Evolutionary conservation across 2,888 invertebrate species (phyloP).

Genomic region (Alcis repandata): DNA sequence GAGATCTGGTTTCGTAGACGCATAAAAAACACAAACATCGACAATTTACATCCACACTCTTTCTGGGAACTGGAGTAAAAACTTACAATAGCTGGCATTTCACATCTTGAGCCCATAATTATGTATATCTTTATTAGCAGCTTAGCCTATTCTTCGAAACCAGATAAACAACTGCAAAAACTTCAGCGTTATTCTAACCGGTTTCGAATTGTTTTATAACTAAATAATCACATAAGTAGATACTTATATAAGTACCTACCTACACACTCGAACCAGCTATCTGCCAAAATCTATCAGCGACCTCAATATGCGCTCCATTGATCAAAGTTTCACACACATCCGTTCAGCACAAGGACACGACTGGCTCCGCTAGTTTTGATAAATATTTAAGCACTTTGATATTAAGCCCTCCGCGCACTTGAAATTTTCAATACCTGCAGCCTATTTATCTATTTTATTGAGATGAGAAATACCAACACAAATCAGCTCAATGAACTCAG

Average conservation of each 20-base stretch:
- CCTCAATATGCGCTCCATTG: conserved; percentile 45
- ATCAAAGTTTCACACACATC: conserved; percentile 44
- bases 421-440: neutral
- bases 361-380: conserved; percentile 32
- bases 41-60: too few relatives aligned
- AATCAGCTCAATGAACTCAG: too few relatives aligned
- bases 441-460: too few relatives aligned
- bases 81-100: too few relatives aligned
- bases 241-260: conserved; percentile 2
- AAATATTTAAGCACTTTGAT: conserved; percentile 15
- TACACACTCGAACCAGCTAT: conserved; percentile 7
- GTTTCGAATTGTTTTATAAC: neutral
- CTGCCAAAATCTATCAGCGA: conserved; percentile 20
- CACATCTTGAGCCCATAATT: neutral
- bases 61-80: too few relatives aligned
- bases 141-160: neutral
- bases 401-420: conserved; percentile 10
- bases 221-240: too few relatives aligned
- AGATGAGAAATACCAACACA: too few relatives aligned
- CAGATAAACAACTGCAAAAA: neutral
- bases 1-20: too few relatives aligned
- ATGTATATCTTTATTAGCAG: too few relatives aligned
- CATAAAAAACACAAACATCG: too few relatives aligned
- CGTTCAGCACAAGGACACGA: conserved; percentile 43
- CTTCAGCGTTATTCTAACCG: neutral